phyloP scores from a whole-genome alignment of 2,797 vertebrate species.

The Synanceia verrucosa region DNA sequence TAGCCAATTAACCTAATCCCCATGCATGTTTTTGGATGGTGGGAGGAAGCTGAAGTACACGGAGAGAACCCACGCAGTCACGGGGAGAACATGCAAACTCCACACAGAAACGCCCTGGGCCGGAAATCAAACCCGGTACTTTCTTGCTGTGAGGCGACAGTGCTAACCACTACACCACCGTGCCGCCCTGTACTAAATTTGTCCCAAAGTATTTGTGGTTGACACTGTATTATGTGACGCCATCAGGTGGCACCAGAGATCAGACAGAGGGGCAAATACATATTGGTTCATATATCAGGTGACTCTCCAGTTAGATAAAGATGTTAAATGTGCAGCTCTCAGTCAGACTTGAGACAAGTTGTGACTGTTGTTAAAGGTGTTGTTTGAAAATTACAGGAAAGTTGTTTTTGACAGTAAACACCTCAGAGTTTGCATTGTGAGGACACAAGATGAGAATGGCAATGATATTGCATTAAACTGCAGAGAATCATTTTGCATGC shows the following conservation, averaged over 20 bases:
- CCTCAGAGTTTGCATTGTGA: neutral
- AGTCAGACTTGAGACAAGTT: neutral
- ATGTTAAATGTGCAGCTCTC: neutral
- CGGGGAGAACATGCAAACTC: too few relatives aligned
- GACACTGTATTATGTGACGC: slow-evolving; percentile 8
- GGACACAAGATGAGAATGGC: neutral
- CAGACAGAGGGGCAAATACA: neutral
- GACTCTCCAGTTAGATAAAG: neutral
- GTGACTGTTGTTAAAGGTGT: neutral
- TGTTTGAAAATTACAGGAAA: too few relatives aligned
- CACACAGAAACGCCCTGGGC: too few relatives aligned
- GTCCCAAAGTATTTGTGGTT: neutral
- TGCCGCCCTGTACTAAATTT: too few relatives aligned
- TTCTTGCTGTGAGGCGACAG: too few relatives aligned
- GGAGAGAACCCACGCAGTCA: too few relatives aligned
- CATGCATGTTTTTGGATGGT: too few relatives aligned
- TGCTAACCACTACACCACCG: too few relatives aligned
- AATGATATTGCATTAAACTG: neutral
- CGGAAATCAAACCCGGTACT: too few relatives aligned
- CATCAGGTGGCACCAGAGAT: slow-evolving; percentile 64
- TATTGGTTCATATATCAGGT: neutral
- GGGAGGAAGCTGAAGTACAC: too few relatives aligned
- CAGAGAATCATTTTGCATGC: neutral
- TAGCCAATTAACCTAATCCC: too few relatives aligned
- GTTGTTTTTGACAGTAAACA: neutral